Conservation (phyloP, 1,140 invertebrate species). For the Cydia strobilella region DNA sequence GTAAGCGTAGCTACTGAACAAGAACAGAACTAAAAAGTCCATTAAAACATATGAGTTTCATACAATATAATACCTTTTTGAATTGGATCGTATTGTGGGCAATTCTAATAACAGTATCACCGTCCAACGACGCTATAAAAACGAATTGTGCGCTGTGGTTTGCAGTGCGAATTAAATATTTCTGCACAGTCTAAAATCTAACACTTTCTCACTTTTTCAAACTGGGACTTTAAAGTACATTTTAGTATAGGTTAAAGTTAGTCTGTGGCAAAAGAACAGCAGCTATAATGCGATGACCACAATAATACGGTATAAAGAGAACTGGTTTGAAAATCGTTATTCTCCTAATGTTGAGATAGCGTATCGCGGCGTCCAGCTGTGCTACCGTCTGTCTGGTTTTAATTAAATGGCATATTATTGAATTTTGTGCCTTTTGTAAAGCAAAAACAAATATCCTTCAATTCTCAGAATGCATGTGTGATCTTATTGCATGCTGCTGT, state of each 20-base stretch:
- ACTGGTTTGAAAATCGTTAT: slow-evolving; percentile 62
- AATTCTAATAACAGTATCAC: slow-evolving; percentile 41
- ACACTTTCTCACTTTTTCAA: not conserved
- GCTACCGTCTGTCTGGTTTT: not conserved
- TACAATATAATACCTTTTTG: slow-evolving; percentile 9
- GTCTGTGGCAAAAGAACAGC: slow-evolving; percentile 49
- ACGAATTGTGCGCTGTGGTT: slow-evolving; percentile 42
- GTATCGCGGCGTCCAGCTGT: slow-evolving; percentile 20
- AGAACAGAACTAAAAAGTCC: not conserved
- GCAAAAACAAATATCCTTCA: not conserved
- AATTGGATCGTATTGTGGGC: not conserved
- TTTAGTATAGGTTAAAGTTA: slow-evolving; percentile 12
- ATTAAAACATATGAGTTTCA: not conserved
- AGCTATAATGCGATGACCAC: slow-evolving; percentile 53
- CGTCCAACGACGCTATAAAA: slow-evolving; percentile 38
- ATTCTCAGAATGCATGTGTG: too few relatives aligned
- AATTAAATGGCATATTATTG: not conserved
- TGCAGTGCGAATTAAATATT: slow-evolving; percentile 40
- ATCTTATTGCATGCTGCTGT: too few relatives aligned
- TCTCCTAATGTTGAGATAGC: slow-evolving; percentile 46
- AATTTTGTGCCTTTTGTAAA: not conserved
- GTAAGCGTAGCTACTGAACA: slow-evolving; percentile 3
- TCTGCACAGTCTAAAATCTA: slow-evolving; percentile 6
- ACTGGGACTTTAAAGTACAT: not conserved
- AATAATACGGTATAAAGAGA: slow-evolving; percentile 61